Conservation (phyloP, 2,888 invertebrate species). For the Salpingus planirostris region DNA sequence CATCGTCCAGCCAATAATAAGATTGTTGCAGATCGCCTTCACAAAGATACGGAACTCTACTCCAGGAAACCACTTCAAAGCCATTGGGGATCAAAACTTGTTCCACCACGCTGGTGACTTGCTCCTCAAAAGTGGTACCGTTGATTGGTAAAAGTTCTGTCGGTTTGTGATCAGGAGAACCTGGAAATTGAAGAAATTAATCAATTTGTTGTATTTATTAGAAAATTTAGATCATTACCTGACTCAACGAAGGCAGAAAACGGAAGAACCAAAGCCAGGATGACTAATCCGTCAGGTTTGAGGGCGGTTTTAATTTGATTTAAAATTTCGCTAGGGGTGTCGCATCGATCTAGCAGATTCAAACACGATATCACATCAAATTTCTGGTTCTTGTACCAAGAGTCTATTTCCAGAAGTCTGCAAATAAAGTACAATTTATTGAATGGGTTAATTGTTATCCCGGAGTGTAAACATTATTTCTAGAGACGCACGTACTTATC, state of each 20-base stretch:
- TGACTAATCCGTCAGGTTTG: slow-evolving; percentile 61
- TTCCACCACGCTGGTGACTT: slow-evolving; percentile 61
- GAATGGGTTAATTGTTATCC: no score
- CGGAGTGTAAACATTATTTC: no score
- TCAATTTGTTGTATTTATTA: neutral
- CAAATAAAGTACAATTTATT: slow-evolving; percentile 3
- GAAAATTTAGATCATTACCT: slow-evolving; percentile 53
- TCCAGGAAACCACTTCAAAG: slow-evolving; percentile 74
- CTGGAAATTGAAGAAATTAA: slow-evolving; percentile 32
- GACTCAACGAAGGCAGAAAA: slow-evolving; percentile 91
- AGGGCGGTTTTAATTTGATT: slow-evolving; percentile 63
- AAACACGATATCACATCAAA: slow-evolving; percentile 81
- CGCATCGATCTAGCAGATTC: slow-evolving; percentile 91
- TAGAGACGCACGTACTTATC: no score
- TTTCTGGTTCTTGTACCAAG: slow-evolving; percentile 50
- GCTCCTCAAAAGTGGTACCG: slow-evolving; percentile 67
- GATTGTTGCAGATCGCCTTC: slow-evolving; percentile 91
- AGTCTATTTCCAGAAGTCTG: slow-evolving; percentile 63
- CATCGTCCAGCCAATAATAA: slow-evolving; percentile 87
- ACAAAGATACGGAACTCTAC: slow-evolving; percentile 89
- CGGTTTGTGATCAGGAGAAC: slow-evolving; percentile 60
- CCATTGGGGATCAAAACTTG: slow-evolving; percentile 56
- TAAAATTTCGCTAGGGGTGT: slow-evolving; percentile 71
- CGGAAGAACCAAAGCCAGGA: slow-evolving; percentile 90
- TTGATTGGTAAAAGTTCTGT: slow-evolving; percentile 58